Base-by-base conservation (phyloP, 2,113 vertebrate genomes). In the Emydocephalus ijimae region DNA sequence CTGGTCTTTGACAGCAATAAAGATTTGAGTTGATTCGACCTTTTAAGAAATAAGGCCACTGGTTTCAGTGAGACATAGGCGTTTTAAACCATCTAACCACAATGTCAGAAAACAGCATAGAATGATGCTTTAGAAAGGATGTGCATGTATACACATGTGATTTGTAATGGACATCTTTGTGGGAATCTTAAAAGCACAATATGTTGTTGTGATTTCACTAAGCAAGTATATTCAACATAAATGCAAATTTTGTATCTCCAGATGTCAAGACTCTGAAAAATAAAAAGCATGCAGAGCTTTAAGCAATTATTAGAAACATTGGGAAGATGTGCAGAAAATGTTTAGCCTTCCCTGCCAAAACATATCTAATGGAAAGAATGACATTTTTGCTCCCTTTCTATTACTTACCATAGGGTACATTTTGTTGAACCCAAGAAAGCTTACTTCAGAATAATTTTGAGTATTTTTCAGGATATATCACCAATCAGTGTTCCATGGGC, bases 21-120 rank as follows among this genome's bases (percentile, higher is more conserved):
- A 69, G 29, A 69, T 69, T n/a, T n/a, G 29, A 69, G 12, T 69
- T 69, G 64, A 69, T 64, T 12, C 15, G 97, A 97, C 97, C 94
- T 96, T 96, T 96, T 95, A 92, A 95, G 95, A 97, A 97, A 96
- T 92, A 88, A 93, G 93, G 92, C 95, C 95, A 96, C 95, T 96
- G 95, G 93, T 93, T 97, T 96, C 91, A 92, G 93, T 94, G 97
- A 94, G 54, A 95, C n/a, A 12, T 48, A 96, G 96, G 95, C 92
- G 93, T 95, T 97, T 96, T 95, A 96, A 95, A 93, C 96, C 95
- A 95, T 97, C 96, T 95, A 97, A 96, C 18, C 95, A 94, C 95
- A 97, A 97, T 96, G 95, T 94, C 23, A 29, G 89, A 96, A 95
- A 94, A 94, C 96, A 95, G 95, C 97, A 95, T 94, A 95, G 95